Evolutionary conservation across 2,888 invertebrate species (phyloP), one percentile per base, ranked within the genome.

Genomic region (Hemicrepidius hirtus): DNA sequence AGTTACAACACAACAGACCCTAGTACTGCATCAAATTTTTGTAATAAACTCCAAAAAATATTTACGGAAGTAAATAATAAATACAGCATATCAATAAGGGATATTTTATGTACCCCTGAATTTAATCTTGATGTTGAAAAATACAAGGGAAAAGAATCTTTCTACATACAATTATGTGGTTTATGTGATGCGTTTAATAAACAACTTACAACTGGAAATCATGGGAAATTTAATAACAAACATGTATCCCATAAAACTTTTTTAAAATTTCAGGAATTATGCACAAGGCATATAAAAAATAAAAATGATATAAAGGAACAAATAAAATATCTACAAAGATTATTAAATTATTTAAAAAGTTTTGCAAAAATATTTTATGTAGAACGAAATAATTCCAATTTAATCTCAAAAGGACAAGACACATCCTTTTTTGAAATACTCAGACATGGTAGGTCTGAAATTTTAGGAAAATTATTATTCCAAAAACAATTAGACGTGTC

Each of bases 381-480:
- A 5, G 85, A 86, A 77, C 76, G 81, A 24, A 83, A 86, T 69
- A 81, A 81, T 32, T 82, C 82, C 1, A 80, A 84, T 53, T 75
- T 85, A n/a, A 77, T 86, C 37, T 80, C 85, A 0, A 78, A 81
- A 40, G 84, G 82, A 2, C 82, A 88, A 71, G 80, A 85, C 0
- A 78, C 82, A 7, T 84, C 86, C 1, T 89, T 89, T 77, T 91
- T 91, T 71, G 86, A 88, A 28, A 84, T 91, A 9, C 81, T 91
- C 24, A 87, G 88, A 44, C 85, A 86, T 72, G 88, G 88, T 79
- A 86, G 92, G 9, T 90, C 90, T 67, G 88, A 90, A 76, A 88
- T 92, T 67, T 90, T 92, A 76, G 92, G 92, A 1, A 90, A 90
- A 78, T 87, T 93, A 81, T 89, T 94, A 72, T 93, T 93, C 79